These are phyloP conservation scores for Dione juno DNA, from an alignment of 2,888 invertebrate species.

Conservation along the genomic window DNA sequence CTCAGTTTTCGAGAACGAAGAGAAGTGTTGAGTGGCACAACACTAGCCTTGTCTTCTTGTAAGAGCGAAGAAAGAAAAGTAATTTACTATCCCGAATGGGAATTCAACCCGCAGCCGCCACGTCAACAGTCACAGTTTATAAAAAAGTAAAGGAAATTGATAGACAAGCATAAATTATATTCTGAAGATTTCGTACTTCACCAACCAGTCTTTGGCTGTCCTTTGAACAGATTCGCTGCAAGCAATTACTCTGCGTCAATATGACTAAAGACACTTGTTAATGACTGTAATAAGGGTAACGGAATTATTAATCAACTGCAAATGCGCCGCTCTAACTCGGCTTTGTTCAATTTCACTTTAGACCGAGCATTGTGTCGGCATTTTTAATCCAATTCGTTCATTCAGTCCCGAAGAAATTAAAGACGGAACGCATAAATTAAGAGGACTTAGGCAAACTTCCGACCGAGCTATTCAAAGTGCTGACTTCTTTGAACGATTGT, in stretches of 20 bases:
- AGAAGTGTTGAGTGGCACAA: too few species aligned
- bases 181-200: background rate
- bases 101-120: too few species aligned
- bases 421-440: constrained; percentile 77
- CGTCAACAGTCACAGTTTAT: too few species aligned
- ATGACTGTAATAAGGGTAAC: constrained; percentile 25
- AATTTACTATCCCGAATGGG: too few species aligned
- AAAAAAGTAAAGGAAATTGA: background rate
- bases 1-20: too few species aligned
- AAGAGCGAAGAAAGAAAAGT: too few species aligned
- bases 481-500: constrained; percentile 43
- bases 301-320: constrained; percentile 37
- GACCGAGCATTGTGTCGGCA: constrained; percentile 63
- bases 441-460: constrained; percentile 69
- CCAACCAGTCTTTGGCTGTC: background rate
- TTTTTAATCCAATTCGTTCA: constrained; percentile 72
- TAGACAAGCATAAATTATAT: background rate
- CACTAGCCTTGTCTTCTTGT: too few species aligned
- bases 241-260: constrained; percentile 14
- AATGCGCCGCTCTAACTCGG: constrained; percentile 52
- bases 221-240: constrained; percentile 3
- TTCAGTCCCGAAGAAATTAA: constrained; percentile 66
- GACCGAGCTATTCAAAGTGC: constrained; percentile 68
- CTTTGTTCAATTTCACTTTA: constrained; percentile 58
- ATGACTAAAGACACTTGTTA: constrained; percentile 20